These are phyloP conservation scores for Argyrosomus regius DNA, from an alignment of 2,797 vertebrate species.

Conservation along the genomic window DNA sequence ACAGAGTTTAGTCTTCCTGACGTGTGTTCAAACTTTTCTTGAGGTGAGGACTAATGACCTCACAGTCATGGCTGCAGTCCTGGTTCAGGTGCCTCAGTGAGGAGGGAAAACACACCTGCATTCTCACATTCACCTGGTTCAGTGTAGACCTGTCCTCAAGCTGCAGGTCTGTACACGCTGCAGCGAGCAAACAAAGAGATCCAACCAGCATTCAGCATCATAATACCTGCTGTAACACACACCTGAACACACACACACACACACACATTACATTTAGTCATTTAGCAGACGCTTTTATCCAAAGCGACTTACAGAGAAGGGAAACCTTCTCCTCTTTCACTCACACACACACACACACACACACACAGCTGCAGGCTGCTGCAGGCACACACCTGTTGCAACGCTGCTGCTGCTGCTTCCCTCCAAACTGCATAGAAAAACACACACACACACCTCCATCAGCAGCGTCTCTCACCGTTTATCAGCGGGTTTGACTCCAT, in stretches of 20 bases:
- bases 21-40: too few relatives aligned
- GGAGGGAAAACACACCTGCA: neutral
- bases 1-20: too few relatives aligned
- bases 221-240: neutral
- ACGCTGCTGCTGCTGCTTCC: conserved; percentile 15
- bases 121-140: neutral
- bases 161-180: conserved; percentile 6
- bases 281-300: too few relatives aligned
- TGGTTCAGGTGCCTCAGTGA: neutral
- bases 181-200: neutral
- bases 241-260: neutral
- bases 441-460: neutral
- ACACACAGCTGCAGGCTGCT: neutral
- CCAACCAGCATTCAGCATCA: neutral
- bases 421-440: conserved; percentile 19
- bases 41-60: too few relatives aligned
- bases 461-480: conserved; percentile 79
- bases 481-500: conserved; percentile 86
- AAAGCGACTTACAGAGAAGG: too few relatives aligned
- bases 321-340: too few relatives aligned
- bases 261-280: neutral
- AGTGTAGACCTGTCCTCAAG: neutral
- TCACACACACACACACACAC: conserved; percentile 1
- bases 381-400: conserved; percentile 71
- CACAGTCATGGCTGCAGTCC: neutral